Conservation (phyloP, 2,113 vertebrate genomes). For the Peromyscus leucopus region DNA sequence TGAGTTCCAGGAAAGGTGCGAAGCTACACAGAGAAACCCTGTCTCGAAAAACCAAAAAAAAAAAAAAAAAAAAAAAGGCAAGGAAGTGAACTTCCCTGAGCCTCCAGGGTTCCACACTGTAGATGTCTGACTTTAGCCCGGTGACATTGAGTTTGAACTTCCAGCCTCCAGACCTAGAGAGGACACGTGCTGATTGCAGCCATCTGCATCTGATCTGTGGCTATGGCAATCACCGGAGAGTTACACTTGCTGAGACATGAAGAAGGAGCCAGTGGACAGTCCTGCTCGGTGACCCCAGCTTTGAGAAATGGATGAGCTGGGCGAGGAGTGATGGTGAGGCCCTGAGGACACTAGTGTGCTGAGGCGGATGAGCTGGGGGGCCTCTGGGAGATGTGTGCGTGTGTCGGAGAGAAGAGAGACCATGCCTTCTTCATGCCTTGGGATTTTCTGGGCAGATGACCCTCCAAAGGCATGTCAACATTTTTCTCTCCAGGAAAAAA, state of each 20-base stretch:
- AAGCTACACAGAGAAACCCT: no score
- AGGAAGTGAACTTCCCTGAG: not conserved
- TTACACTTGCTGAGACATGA: not conserved
- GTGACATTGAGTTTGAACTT: not conserved
- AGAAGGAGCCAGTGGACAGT: not conserved
- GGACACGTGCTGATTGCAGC: not conserved
- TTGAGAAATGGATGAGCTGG: not conserved
- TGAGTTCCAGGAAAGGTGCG: no score
- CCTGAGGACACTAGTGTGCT: fast-evolving
- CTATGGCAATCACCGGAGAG: not conserved
- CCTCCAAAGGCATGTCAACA: conserved; percentile 60
- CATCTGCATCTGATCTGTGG: not conserved
- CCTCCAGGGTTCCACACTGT: not conserved
- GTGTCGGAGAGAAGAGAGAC: not conserved
- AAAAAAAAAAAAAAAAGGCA: no score
- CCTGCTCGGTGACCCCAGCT: not conserved
- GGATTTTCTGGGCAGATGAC: conserved; percentile 57
- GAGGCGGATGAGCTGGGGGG: fast-evolving
- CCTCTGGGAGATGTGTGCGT: not conserved
- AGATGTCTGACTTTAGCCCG: not conserved
- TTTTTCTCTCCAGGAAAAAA: conserved; percentile 79
- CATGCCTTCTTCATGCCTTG: not conserved
- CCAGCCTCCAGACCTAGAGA: not conserved
- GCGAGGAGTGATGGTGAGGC: not conserved
- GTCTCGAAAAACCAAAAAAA: no score